Evolutionary conservation across 2,888 invertebrate species (phyloP), one percentile per base, ranked within the genome.

Genomic region (Cenopis cana): DNA sequence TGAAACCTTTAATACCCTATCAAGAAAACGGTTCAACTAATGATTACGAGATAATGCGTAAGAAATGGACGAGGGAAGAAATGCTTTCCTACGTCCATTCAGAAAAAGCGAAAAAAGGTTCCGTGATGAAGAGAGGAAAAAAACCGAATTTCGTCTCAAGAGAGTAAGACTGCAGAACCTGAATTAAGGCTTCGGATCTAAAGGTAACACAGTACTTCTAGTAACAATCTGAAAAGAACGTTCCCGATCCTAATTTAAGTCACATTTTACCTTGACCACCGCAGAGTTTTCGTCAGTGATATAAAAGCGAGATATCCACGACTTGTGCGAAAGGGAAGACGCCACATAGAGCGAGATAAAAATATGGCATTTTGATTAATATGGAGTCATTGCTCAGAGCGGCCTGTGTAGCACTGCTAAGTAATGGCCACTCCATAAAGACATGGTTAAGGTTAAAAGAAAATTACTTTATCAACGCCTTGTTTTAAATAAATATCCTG

Each of bases 401-500:
- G 90, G 87, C 88, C 91, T 91, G 90, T 92, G 93, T 92, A 91
- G 92, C 93, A 91, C 91, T 91, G 90, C 93, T 93, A 93, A 93
- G 93, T 93, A 93, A 93, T 93, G 93, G 90, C 93, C 93, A 90
- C 90, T 92, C 93, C 93, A 93, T 93, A 91, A 93, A 92, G 93
- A 93, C 93, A 93, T 90, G 93, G 91, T 92, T 92, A 93, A 93
- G 93, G 93, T 93, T 93, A 92, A 93, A 93, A 93, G 92, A 93
- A 93, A 93, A 93, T 93, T 93, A 93, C 93, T 93, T 93, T 93
- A 93, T 93, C 93, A 93, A 92, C 93, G 93, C 91, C 93, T 93
- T 92, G 92, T 93, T 93, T 93, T 91, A 91, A 93, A 93, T 93
- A 93, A 93, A 93, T 93, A 93, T 92, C 91, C 92, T 89, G 92